These are phyloP conservation scores for Furcula furcula DNA, from an alignment of 2,888 invertebrate species.

Conservation along the genomic window DNA sequence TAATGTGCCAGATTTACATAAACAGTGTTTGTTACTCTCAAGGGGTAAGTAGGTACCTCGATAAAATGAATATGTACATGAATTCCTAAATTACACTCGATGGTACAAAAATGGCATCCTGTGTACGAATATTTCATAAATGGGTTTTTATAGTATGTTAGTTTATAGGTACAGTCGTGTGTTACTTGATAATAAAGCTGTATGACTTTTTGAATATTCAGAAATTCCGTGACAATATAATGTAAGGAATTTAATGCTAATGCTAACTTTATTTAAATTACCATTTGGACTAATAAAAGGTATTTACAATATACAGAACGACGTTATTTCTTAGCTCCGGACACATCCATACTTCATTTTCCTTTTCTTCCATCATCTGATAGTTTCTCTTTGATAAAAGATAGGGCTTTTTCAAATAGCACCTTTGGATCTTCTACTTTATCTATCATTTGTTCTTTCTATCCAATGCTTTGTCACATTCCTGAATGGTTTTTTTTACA, in stretches of 20 bases:
- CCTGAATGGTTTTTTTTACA: constrained; percentile 50
- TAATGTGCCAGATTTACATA: too few species aligned
- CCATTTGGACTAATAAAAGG: constrained; percentile 53
- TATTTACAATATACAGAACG: constrained; percentile 61
- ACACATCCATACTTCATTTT: constrained; percentile 35
- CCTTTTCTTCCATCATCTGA: constrained; percentile 67
- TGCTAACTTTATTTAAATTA: constrained; percentile 53
- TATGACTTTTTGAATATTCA: too few species aligned
- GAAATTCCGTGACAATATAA: too few species aligned
- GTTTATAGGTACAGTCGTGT: too few species aligned
- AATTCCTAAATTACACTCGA: too few species aligned
- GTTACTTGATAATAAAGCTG: too few species aligned
- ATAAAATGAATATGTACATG: too few species aligned
- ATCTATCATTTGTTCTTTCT: constrained; percentile 83
- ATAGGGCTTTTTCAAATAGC: constrained; percentile 86
- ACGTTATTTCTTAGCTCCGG: constrained; percentile 26
- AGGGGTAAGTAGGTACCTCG: too few species aligned
- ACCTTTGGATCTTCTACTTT: constrained; percentile 91
- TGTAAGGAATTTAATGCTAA: constrained; percentile 43
- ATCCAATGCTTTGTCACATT: constrained; percentile 53
- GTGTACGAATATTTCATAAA: too few species aligned
- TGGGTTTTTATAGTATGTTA: too few species aligned
- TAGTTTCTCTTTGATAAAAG: constrained; percentile 85
- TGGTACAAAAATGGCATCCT: too few species aligned
- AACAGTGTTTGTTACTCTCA: too few species aligned